phyloP scores from a whole-genome alignment of 2,113 vertebrate species.

The Mastomys coucha region DNA sequence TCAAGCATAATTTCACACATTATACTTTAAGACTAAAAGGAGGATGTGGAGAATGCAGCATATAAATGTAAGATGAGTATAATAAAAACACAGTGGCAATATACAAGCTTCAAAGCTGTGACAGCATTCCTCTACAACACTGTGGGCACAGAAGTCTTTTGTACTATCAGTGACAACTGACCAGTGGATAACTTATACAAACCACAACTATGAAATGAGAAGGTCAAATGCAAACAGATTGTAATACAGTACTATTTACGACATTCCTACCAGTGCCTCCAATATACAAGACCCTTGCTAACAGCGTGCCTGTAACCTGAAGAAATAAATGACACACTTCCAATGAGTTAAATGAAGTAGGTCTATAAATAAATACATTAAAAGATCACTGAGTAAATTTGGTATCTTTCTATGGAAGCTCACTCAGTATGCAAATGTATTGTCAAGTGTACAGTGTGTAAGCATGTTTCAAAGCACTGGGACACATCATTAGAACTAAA shows the following conservation, averaged over 20 bases:
- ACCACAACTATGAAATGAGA: constrained; percentile 58
- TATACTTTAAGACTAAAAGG: background rate
- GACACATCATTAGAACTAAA: constrained; percentile 1
- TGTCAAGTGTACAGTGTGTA: background rate
- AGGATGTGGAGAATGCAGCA: background rate
- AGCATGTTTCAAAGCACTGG: background rate
- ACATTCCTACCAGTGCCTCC: constrained; percentile 10
- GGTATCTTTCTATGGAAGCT: background rate
- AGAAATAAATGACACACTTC: constrained; percentile 20
- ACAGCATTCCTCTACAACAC: background rate
- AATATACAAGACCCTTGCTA: background rate
- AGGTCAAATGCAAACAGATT: constrained; percentile 58
- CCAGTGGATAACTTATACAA: constrained; percentile 40
- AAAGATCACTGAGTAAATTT: background rate
- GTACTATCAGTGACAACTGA: constrained; percentile 6
- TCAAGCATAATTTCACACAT: constrained; percentile 24
- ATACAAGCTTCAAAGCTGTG: constrained; percentile 6
- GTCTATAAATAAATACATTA: constrained; percentile 29
- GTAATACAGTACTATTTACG: constrained; percentile 17
- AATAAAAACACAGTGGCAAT: background rate
- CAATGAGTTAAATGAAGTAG: background rate
- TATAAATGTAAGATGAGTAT: background rate
- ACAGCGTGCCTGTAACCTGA: background rate
- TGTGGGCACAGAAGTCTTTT: constrained; percentile 6
- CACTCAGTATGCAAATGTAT: background rate